Percentiles rank a stretch among this genome's conserved stretches.
Conservation (phyloP, 2,113 vertebrate genomes). For the Cinclus mexicanus region DNA sequence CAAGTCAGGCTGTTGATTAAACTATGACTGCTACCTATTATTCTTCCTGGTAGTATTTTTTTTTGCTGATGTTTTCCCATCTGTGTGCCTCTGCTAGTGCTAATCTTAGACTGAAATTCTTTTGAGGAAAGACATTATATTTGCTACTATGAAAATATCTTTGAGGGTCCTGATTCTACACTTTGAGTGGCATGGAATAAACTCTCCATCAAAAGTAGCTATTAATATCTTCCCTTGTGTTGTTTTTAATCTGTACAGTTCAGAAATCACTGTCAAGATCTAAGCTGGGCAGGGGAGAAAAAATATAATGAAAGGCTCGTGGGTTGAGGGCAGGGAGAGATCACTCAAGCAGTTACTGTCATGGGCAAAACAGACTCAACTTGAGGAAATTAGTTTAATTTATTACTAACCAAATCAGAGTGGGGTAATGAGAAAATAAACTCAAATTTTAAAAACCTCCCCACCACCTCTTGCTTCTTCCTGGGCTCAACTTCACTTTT, state of each 20-base stretch:
- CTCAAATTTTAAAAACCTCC: background rate
- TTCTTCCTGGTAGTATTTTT: background rate
- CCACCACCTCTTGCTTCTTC: background rate
- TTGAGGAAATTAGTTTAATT: background rate
- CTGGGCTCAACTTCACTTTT: background rate
- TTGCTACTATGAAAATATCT: background rate
- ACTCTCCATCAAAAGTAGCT: background rate
- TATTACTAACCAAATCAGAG: background rate
- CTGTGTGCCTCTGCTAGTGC: background rate
- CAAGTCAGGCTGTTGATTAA: constrained; percentile 6
- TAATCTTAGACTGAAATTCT: background rate
- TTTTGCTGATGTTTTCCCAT: background rate
- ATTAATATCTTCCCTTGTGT: background rate
- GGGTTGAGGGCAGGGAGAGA: background rate
- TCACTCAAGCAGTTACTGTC: background rate
- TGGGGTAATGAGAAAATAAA: background rate
- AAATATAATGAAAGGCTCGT: background rate
- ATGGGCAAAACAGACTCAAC: background rate
- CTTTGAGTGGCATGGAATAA: background rate
- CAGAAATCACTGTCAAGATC: background rate
- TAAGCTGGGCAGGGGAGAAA: background rate
- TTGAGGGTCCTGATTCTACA: background rate
- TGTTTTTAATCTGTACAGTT: background rate
- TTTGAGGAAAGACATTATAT: background rate
- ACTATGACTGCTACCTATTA: background rate